Evolutionary conservation across 2,113 vertebrate species (phyloP).

Genomic region (Daubentonia madagascariensis): DNA sequence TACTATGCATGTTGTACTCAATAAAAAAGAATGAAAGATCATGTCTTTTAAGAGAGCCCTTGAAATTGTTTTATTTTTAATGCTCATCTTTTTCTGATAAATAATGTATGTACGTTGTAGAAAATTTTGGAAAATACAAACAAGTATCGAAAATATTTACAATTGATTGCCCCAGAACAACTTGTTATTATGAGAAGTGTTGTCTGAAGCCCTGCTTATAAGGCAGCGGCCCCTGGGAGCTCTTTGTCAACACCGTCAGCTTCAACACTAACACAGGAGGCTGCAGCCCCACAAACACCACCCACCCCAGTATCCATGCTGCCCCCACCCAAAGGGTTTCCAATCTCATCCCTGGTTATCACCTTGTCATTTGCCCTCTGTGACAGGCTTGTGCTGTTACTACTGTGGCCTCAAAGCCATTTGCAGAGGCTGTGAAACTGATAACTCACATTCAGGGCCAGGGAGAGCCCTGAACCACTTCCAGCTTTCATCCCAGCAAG

Average conservation of each 20-base stretch:
- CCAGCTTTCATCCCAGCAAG: no score
- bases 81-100: neutral
- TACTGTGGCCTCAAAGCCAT: neutral
- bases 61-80: neutral
- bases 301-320: neutral
- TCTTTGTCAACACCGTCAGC: neutral
- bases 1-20: neutral
- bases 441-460: neutral
- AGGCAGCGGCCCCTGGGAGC: neutral
- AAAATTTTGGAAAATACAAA: constrained; percentile 40
- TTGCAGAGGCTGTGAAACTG: neutral
- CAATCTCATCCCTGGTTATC: neutral
- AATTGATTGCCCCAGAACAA: neutral
- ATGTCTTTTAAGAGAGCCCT: neutral
- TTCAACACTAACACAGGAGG: neutral
- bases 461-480: neutral
- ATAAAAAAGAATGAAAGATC: neutral
- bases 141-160: neutral
- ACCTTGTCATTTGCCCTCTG: neutral
- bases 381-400: neutral
- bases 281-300: neutral
- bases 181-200: neutral
- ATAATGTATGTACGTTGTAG: neutral
- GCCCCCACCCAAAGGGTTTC: neutral
- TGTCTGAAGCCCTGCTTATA: neutral